Conservation (phyloP, 2,888 invertebrate genomes). For the Xylota sylvarum region DNA sequence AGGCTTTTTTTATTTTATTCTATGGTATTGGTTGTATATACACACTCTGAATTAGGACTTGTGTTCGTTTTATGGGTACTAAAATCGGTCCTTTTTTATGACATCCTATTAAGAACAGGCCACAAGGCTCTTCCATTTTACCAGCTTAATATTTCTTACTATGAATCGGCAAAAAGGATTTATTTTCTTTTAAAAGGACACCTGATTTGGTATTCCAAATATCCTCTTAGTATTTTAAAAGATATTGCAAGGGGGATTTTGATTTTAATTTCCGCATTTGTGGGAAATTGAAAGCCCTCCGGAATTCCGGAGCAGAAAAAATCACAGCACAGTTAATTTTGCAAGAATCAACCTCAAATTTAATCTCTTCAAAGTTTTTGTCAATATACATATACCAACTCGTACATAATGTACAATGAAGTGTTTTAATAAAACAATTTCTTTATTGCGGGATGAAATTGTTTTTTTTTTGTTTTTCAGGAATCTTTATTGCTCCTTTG, state of each 20-base stretch:
- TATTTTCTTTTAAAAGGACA: conserved; percentile 24
- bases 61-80: conserved; percentile 29
- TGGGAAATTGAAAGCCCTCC: conserved; percentile 31
- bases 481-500: too few relatives aligned
- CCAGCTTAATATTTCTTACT: conserved; percentile 8
- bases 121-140: conserved; percentile 5
- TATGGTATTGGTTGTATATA: background rate
- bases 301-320: conserved; percentile 16
- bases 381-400: background rate
- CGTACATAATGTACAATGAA: background rate
- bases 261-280: conserved; percentile 51
- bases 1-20: background rate
- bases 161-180: conserved; percentile 30
- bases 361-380: conserved; percentile 26
- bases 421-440: conserved; percentile 2
- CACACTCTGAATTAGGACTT: too few relatives aligned
- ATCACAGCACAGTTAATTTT: background rate
- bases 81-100: conserved; percentile 49
- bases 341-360: conserved; percentile 12
- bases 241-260: conserved; percentile 4
- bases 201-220: conserved; percentile 39
- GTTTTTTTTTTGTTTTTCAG: conserved; percentile 5
- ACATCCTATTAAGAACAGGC: conserved; percentile 30
- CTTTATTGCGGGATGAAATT: background rate
- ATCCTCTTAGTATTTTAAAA: conserved; percentile 25